Evolutionary conservation across 2,888 invertebrate genomes (phyloP).

Genomic region (Limnephilus auricula): DNA sequence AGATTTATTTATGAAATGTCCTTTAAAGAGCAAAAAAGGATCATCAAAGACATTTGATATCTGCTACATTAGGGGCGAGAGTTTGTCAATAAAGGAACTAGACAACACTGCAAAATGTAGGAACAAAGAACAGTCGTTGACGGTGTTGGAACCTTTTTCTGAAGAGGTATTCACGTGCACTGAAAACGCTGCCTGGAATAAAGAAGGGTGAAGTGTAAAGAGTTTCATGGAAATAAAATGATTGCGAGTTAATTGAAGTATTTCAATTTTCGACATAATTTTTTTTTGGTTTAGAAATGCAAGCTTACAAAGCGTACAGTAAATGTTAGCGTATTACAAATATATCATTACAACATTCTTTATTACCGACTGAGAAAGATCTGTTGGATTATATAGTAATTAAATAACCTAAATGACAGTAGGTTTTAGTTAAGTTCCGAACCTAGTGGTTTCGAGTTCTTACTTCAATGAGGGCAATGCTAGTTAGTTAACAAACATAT

Average conservation of each 20-base stretch:
- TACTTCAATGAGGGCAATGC: no score
- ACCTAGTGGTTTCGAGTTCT: no score
- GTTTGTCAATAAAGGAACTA: constrained; percentile 24
- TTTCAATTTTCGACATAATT: background rate
- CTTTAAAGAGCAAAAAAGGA: background rate
- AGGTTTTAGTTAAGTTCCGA: no score
- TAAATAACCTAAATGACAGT: no score
- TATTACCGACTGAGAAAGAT: no score
- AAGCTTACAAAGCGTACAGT: no score
- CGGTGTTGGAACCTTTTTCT: constrained; percentile 4
- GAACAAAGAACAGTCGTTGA: background rate
- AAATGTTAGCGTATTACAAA: no score
- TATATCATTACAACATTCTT: no score
- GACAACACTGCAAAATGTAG: background rate
- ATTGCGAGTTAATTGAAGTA: background rate
- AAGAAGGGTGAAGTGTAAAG: background rate
- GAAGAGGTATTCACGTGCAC: background rate
- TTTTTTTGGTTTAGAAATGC: background rate
- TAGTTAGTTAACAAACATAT: no score
- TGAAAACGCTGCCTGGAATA: background rate
- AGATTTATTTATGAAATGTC: background rate
- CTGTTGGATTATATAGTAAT: no score
- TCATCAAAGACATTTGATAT: constrained; percentile 2
- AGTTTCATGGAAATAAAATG: background rate
- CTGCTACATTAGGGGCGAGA: constrained; percentile 7